Evolutionary conservation across 1,140 invertebrate species (phyloP).

Genomic region (Hylaeus anthracinus): DNA sequence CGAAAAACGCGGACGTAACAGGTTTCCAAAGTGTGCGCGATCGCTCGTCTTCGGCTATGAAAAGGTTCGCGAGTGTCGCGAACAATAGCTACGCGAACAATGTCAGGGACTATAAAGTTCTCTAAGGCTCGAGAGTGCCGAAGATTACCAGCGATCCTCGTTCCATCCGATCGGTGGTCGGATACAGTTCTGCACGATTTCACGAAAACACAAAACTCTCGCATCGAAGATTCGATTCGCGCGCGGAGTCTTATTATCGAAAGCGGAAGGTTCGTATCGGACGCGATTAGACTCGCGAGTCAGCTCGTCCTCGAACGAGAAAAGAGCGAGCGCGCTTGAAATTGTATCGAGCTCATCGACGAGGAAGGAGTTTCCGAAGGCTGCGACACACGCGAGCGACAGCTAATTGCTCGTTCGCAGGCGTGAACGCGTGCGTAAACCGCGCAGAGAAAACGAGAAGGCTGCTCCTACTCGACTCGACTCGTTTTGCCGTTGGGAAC

Average conservation of each 20-base stretch:
- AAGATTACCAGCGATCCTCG: no score
- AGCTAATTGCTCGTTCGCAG: constrained; percentile 42
- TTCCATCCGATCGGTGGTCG: no score
- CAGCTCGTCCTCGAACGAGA: neutral
- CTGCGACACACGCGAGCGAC: neutral
- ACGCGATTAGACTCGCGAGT: no score
- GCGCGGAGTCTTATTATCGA: no score
- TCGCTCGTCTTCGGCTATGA: neutral
- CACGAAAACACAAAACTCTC: no score
- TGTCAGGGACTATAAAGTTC: no score
- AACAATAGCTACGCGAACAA: neutral
- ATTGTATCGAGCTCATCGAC: neutral
- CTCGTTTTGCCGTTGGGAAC: neutral
- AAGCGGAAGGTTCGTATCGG: no score
- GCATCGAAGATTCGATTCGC: no score
- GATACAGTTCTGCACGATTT: no score
- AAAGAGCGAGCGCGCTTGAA: neutral
- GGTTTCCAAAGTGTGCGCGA: constrained; percentile 10
- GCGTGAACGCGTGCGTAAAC: constrained; percentile 37
- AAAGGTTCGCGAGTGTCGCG: constrained; percentile 7
- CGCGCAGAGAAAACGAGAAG: neutral
- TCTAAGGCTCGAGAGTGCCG: no score
- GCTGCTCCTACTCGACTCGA: no score
- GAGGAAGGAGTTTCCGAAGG: neutral
- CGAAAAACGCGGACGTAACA: constrained; percentile 35